Conservation (phyloP, 2,888 invertebrate genomes). For the Drosophila formosana region DNA sequence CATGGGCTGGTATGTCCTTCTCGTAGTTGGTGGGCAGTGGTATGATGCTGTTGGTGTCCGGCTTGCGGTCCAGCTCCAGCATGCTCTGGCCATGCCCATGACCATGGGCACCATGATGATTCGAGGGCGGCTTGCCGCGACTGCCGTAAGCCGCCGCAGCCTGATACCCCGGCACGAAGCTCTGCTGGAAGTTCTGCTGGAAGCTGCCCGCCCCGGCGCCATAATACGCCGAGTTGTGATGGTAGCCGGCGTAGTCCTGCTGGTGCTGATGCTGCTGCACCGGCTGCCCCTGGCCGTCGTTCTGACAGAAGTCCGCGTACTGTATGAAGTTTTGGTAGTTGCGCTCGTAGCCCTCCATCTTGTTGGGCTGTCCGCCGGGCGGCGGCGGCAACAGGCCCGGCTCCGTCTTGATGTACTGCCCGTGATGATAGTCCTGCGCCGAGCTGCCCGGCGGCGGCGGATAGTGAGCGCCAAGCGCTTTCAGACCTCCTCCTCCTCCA, state of each 20-base stretch:
- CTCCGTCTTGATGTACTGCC: conserved; percentile 84
- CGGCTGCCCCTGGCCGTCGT: conserved; percentile 83
- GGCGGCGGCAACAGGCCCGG: conserved; percentile 83
- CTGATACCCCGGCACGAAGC: conserved; percentile 83
- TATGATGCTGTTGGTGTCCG: conserved; percentile 83
- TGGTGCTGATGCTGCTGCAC: conserved; percentile 79
- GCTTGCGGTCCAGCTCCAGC: conserved; percentile 84
- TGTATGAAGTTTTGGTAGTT: conserved; percentile 86
- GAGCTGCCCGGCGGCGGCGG: conserved; percentile 66
- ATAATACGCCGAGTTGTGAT: conserved; percentile 83
- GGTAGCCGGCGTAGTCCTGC: conserved; percentile 80
- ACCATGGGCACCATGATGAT: conserved; percentile 51
- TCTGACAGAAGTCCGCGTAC: conserved; percentile 85
- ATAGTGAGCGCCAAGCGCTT: conserved; percentile 71
- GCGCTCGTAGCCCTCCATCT: conserved; percentile 85
- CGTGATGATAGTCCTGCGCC: conserved; percentile 79
- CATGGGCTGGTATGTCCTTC: conserved; percentile 85
- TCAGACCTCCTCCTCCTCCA: conserved; percentile 51
- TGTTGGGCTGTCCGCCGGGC: conserved; percentile 78
- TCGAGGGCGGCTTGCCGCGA: conserved; percentile 51
- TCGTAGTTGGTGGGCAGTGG: conserved; percentile 85
- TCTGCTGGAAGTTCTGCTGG: conserved; percentile 84
- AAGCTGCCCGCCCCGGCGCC: conserved; percentile 81
- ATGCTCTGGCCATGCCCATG: conserved; percentile 76
- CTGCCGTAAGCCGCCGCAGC: conserved; percentile 77